Base-by-base conservation (phyloP, 2,888 invertebrate species). In the Cinara cedri region DNA sequence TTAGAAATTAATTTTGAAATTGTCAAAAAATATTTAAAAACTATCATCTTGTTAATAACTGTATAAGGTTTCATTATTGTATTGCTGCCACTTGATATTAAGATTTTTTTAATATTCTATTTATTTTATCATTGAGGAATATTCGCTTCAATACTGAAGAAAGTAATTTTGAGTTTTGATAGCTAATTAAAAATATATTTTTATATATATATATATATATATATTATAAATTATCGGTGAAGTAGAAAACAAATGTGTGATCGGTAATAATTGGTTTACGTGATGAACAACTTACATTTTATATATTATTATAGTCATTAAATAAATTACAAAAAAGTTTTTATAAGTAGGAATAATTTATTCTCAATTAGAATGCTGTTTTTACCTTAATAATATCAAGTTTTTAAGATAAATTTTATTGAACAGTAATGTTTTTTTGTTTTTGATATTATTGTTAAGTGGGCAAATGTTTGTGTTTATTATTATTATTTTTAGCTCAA, bases 401-500 rank as follows among this genome's bases (percentile, higher is more conserved):
- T 34, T 34, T 54, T 42, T 70, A 54, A 54, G 34, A 70, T 49
- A 13, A 71, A 26, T 55, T 55, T 21, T 26, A 34, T 34, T 34
- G 3, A 68, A 34, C 6, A 34, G 6, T 26, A 44, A 60, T 62
- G 14, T 72, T 49, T 62, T 72, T 4, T 60, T 72, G 72, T 72
- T 62, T 72, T 72, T 34, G 34, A 74, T 74, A 74, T 34, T 34
- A 34, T 74, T 63, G 51, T 74, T 74, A 63, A 74, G 11, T 49
- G 34, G 42, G 24, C 51, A 65, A 51, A 54, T 24, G 13, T 54
- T 65, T 62, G 19, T 72, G 26, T 62, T 72, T 44, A 68, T 78
- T 70, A 68, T 78, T 70, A 60, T 70, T 66, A 75, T 76, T 68
- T 57, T 68, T 68, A 76, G 76, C 57, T 70, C 65, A 68, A 78